Conservation (phyloP, 2,888 invertebrate species). For the Plagodis pulveraria region DNA sequence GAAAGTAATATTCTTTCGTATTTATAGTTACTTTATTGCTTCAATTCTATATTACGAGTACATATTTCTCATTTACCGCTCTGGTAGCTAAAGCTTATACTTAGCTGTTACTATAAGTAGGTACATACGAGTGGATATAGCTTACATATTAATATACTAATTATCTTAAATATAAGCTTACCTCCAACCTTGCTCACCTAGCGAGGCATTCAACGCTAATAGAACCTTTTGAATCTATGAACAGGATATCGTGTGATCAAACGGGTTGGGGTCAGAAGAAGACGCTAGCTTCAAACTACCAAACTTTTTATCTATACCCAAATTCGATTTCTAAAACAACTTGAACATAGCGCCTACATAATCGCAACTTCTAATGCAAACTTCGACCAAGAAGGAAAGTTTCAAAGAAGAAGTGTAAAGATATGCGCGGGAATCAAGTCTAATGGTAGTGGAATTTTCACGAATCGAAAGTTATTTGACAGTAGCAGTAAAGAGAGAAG, state of each 20-base stretch:
- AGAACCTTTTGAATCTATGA: slow-evolving; percentile 56
- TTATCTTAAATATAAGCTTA: slow-evolving; percentile 42
- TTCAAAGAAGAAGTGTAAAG: slow-evolving; percentile 76
- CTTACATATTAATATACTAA: slow-evolving; percentile 17
- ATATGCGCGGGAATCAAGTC: slow-evolving; percentile 77
- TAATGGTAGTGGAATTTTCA: slow-evolving; percentile 80
- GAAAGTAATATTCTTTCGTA: slow-evolving; percentile 43
- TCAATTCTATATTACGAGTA: slow-evolving; percentile 22
- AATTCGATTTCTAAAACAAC: slow-evolving; percentile 77
- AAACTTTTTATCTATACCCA: slow-evolving; percentile 74
- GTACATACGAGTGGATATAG: slow-evolving; percentile 19
- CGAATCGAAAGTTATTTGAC: slow-evolving; percentile 74
- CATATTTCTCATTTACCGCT: slow-evolving; percentile 21
- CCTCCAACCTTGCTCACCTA: slow-evolving; percentile 58
- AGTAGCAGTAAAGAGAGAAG: slow-evolving; percentile 55
- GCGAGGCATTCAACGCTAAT: slow-evolving; percentile 53
- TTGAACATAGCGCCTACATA: slow-evolving; percentile 80
- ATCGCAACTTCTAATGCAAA: slow-evolving; percentile 82
- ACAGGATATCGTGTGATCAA: slow-evolving; percentile 65
- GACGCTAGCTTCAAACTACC: slow-evolving; percentile 82
- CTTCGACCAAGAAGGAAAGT: slow-evolving; percentile 77
- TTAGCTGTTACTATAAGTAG: neutral
- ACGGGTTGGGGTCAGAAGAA: slow-evolving; percentile 71
- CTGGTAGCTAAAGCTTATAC: too few relatives aligned
- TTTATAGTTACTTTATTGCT: slow-evolving; percentile 41